Evolutionary conservation across 2,888 invertebrate species (phyloP), one percentile per base, ranked within the genome.

Genomic region (Diachrysia chrysitis): DNA sequence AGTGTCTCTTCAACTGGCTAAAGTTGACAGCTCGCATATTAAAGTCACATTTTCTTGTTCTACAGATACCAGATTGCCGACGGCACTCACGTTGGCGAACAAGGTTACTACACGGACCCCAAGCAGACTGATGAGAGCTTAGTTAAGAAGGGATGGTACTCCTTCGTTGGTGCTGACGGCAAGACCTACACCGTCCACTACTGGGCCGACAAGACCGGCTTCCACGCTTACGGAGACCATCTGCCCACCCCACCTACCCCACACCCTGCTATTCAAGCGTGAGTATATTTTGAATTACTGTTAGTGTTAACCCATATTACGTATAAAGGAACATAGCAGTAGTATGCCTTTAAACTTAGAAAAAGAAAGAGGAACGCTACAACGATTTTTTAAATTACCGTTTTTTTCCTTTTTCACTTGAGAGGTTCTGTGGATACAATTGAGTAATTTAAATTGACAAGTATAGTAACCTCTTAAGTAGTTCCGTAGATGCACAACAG

Each of bases 131-230:
- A 92, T n/a, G 93, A 94, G 66, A 93, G 89, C 70, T 76, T 93
- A 0, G 95, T 95, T 59, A 95, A 95, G 88, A 92, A 90, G 60
- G 95, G 95, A 63, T 95, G 93, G 90, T 95, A 95, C 81, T 93
- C 94, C 0, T 95, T 85, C 85, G 80, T 85, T 0, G 95, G 90
- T 0, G 86, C 83, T 58, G 94, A 95, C 53, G 95, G 95, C 78
- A 93, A 90, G 75, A 84, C 87, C 12, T 95, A 95, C 90, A 92
- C 92, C 0, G 93, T 93, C 25, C 92, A 87, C 1, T 95, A 92
- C 83, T 94, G 92, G 89, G 95, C 95, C 29, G 95, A 95, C 75
- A 85, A 92, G 21, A 93, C 89, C 25, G 95, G 95, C 0, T 95
- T 84, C 92, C 94, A 95, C 61, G 94, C 95, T 0, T 87, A 73